phyloP scores from a whole-genome alignment of 2,797 vertebrate genomes.

The Hemibagrus guttatus region DNA sequence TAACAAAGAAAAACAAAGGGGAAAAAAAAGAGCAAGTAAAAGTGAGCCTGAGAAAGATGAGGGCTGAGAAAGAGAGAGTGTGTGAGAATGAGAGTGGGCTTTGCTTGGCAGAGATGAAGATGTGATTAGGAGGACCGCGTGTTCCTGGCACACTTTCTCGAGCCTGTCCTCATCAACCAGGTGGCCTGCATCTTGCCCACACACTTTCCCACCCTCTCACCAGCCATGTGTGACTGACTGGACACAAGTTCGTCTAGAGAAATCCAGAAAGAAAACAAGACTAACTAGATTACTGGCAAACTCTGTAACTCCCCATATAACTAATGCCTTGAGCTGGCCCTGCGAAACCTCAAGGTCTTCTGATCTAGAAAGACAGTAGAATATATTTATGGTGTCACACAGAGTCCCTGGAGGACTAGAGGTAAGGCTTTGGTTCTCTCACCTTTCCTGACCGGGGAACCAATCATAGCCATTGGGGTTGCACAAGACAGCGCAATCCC shows the following conservation, averaged over 20 bases:
- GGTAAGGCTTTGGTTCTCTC: no score
- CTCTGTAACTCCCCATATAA: background rate
- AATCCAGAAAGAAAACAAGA: constrained; percentile 58
- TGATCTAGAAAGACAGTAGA: background rate
- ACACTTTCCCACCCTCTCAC: constrained; percentile 38
- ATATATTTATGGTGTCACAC: background rate
- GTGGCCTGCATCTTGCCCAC: constrained; percentile 60
- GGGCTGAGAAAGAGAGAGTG: constrained; percentile 6
- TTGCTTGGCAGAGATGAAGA: constrained; percentile 32
- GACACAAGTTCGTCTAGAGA: constrained; percentile 21
- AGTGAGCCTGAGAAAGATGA: constrained; percentile 45
- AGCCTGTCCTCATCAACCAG: constrained; percentile 67
- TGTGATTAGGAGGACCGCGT: constrained; percentile 64
- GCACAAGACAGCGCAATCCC: no score
- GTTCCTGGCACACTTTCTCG: constrained; percentile 69
- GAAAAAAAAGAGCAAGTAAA: constrained; percentile 27
- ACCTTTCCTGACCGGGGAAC: no score
- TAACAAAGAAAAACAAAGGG: constrained; percentile 20
- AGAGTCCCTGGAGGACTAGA: no score
- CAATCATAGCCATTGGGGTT: no score
- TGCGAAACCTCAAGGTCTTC: background rate
- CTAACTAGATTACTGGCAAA: background rate
- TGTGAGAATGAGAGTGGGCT: constrained; percentile 44
- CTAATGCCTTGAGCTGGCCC: background rate
- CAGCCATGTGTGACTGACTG: constrained; percentile 45